A percentile compares a stretch with the other conserved stretches of the same genome.
Conservation (phyloP, 2,888 invertebrate species). For the Ditula angustiorana region DNA sequence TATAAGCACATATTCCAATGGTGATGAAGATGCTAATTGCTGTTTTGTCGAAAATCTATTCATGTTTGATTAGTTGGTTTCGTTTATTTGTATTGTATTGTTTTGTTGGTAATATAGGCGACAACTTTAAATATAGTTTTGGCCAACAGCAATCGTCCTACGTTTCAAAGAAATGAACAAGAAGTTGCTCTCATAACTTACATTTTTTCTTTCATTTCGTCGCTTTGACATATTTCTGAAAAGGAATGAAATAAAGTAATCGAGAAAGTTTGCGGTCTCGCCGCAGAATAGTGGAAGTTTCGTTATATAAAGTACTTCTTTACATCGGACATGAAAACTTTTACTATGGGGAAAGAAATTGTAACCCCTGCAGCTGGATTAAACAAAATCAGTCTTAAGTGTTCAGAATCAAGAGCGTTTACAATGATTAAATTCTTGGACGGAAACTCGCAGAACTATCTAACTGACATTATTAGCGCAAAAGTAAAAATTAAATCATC, state of each 20-base stretch:
- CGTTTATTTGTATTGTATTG: no score
- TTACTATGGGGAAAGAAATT: slow-evolving; percentile 7
- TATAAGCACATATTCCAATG: no score
- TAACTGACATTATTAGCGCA: no score
- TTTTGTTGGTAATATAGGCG: background rate
- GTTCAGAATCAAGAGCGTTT: background rate
- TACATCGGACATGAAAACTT: slow-evolving; percentile 30
- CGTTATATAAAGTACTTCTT: slow-evolving; percentile 27
- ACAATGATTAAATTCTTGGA: no score
- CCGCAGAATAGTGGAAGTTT: slow-evolving; percentile 27
- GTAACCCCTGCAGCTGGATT: background rate
- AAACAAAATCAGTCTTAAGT: background rate
- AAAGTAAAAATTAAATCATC: no score
- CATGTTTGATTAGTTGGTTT: no score
- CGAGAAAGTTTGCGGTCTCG: slow-evolving; percentile 17
- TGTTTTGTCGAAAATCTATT: no score
- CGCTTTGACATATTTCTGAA: slow-evolving; percentile 11
- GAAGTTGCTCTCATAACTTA: background rate
- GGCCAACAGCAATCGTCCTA: background rate
- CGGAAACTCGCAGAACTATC: no score
- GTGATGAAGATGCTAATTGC: no score
- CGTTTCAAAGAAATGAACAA: background rate
- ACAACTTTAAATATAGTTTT: background rate
- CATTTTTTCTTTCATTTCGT: slow-evolving; percentile 9
- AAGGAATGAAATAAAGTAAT: slow-evolving; percentile 26